phyloP scores from a whole-genome alignment of 2,113 vertebrate species.

The Pogona vitticeps region DNA sequence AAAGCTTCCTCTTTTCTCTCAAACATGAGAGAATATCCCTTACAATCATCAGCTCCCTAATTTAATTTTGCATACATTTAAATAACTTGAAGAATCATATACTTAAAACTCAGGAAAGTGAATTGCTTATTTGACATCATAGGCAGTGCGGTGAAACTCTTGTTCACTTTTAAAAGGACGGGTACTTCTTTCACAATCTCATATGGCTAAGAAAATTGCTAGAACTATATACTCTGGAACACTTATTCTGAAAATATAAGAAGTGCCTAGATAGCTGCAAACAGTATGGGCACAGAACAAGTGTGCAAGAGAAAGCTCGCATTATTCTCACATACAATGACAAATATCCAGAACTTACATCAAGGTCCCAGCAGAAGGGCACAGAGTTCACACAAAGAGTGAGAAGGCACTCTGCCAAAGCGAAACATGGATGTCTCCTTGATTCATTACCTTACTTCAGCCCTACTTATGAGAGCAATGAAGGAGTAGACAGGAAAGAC shows the following conservation, averaged over 20 bases:
- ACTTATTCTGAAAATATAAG: not conserved
- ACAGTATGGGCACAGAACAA: not conserved
- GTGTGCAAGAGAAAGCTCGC: not conserved
- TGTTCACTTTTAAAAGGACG: not conserved
- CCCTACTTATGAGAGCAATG: slow-evolving; percentile 70
- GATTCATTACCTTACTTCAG: slow-evolving; percentile 68
- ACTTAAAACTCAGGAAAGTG: not conserved
- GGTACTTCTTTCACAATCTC: not conserved
- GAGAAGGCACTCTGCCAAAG: not conserved
- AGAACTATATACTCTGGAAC: not conserved
- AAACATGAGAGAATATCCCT: not conserved
- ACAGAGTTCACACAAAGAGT: not conserved
- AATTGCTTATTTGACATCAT: not conserved
- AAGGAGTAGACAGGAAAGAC: slow-evolving; percentile 67
- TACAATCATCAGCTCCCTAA: not conserved
- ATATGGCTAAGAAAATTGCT: not conserved
- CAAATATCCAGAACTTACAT: not conserved
- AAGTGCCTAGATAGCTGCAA: not conserved
- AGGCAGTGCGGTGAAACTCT: not conserved
- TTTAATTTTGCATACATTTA: not conserved
- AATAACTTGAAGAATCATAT: not conserved
- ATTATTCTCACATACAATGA: not conserved
- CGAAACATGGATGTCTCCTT: slow-evolving; percentile 18
- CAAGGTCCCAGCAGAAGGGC: not conserved
- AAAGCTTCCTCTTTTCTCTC: not conserved